Evolutionary conservation across 2,113 vertebrate genomes (phyloP).

Genomic region (Lepisosteus osseus): DNA sequence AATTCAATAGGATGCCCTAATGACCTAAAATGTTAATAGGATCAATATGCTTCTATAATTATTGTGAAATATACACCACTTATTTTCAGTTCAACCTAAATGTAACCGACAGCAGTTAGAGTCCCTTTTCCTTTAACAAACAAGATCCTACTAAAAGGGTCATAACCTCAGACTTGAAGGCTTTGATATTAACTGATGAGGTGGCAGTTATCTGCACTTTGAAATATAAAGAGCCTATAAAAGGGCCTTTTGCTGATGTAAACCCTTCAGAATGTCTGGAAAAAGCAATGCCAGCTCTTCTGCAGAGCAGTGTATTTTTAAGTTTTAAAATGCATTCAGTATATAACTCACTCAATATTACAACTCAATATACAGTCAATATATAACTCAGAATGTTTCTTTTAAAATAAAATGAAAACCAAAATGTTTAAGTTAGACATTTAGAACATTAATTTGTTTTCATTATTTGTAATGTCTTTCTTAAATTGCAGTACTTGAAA

Average conservation of each 20-base stretch:
- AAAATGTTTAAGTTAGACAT: too few species aligned
- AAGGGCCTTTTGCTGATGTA: background rate
- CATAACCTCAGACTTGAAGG: background rate
- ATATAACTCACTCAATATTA: background rate
- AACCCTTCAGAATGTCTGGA: background rate
- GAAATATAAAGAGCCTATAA: background rate
- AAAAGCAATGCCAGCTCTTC: background rate
- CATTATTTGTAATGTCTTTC: conserved; percentile 18
- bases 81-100: background rate
- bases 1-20: background rate
- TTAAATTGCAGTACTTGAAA: conserved; percentile 31
- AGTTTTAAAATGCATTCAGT: background rate
- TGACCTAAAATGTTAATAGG: conserved; percentile 9
- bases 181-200: background rate
- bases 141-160: conserved; percentile 1
- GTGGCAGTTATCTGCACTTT: conserved; percentile 14
- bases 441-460: too few species aligned
- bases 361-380: background rate
- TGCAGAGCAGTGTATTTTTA: background rate
- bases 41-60: conserved; percentile 14
- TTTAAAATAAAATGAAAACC: background rate
- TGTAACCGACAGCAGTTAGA: conserved; percentile 5
- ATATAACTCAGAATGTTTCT: background rate
- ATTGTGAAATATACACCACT: conserved; percentile 7
- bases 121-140: background rate